These are phyloP conservation scores for Lacanobia oleracea DNA, from an alignment of 2,888 invertebrate species.

Conservation along the genomic window DNA sequence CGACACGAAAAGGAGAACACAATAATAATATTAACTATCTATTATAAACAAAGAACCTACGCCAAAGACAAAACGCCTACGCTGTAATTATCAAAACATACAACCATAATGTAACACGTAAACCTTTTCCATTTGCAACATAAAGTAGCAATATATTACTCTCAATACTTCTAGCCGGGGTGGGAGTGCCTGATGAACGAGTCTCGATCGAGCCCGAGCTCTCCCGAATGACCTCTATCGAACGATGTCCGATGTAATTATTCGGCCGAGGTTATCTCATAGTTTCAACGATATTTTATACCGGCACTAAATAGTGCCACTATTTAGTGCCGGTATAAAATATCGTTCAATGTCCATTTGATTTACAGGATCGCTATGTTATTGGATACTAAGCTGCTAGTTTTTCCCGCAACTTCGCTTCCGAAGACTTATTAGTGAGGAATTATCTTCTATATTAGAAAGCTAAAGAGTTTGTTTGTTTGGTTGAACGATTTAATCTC, in stretches of 20 bases:
- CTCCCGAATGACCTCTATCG: constrained; percentile 66
- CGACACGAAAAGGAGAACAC: too few relatives aligned
- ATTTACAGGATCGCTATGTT: background rate
- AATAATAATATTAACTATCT: background rate
- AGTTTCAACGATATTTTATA: constrained; percentile 15
- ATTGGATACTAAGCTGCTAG: background rate
- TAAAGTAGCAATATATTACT: constrained; percentile 5
- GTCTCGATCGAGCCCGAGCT: constrained; percentile 38
- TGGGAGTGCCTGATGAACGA: constrained; percentile 34
- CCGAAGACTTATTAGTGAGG: too few relatives aligned
- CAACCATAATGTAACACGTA: background rate
- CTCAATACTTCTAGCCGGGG: constrained; percentile 34
- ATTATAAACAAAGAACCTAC: background rate
- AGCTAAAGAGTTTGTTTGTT: too few relatives aligned
- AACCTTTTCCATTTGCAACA: background rate
- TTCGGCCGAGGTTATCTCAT: constrained; percentile 15
- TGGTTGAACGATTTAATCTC: too few relatives aligned
- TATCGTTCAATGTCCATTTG: background rate
- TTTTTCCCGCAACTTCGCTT: background rate
- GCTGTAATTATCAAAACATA: background rate
- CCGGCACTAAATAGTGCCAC: background rate
- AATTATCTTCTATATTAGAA: too few relatives aligned
- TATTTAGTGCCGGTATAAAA: too few relatives aligned
- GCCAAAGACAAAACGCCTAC: background rate
- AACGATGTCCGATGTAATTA: constrained; percentile 54